Conservation (phyloP, 2,888 invertebrate genomes). For the Dendrolimus houi region DNA sequence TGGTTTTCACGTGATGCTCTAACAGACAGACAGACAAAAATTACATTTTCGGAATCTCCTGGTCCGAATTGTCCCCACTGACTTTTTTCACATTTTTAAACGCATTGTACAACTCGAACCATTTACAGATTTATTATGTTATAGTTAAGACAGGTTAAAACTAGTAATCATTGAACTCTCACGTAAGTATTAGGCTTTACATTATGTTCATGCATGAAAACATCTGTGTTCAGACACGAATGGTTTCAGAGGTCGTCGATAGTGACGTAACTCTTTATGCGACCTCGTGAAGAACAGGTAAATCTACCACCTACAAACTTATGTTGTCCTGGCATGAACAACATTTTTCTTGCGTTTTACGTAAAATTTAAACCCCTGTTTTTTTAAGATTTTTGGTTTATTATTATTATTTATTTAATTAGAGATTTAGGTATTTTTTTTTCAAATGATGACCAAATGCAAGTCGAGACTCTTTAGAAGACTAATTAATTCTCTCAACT, state of each 20-base stretch:
- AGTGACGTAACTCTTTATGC: not conserved
- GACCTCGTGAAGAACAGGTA: constrained; percentile 5
- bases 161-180: not conserved
- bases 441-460: not conserved
- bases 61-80: no score
- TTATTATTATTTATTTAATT: not conserved
- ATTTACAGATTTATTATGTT: no score
- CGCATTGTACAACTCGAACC: no score
- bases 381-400: not conserved
- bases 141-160: no score
- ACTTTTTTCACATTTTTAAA: no score
- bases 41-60: no score
- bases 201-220: constrained; percentile 2
- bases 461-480: not conserved
- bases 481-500: not conserved
- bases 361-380: constrained; percentile 30
- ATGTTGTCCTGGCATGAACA: constrained; percentile 34
- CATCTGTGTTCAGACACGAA: not conserved
- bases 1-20: no score
- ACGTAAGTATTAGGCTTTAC: not conserved
- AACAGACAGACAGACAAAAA: no score
- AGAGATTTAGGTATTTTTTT: not conserved
- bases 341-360: constrained; percentile 40
- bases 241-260: constrained; percentile 3
- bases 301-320: constrained; percentile 16